Conservation (phyloP, 2,113 vertebrate genomes). For the Gnathochromis pfefferi region DNA sequence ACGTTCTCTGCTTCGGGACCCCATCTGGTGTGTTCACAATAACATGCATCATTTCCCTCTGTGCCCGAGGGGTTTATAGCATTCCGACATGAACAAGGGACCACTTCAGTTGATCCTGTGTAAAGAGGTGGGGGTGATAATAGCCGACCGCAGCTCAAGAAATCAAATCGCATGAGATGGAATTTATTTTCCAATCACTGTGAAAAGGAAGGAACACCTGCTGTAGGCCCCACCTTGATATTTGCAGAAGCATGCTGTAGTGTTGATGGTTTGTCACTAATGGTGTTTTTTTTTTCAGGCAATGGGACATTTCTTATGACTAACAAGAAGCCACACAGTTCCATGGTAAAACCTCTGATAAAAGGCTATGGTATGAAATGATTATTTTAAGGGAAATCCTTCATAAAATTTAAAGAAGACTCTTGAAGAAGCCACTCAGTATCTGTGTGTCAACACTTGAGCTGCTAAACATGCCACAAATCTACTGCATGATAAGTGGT, state of each 20-base stretch:
- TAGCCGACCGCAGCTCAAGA: conserved; percentile 5
- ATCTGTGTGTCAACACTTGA: not conserved
- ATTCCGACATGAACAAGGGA: not conserved
- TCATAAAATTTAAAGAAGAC: not conserved
- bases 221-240: conserved; percentile 5
- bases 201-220: conserved; percentile 39
- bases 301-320: not conserved
- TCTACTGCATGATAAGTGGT: not conserved
- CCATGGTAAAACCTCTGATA: not conserved
- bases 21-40: conserved; percentile 68
- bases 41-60: conserved; percentile 58
- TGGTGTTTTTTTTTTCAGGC: not conserved
- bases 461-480: not conserved
- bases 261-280: not conserved
- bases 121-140: not conserved
- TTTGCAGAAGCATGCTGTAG: conserved; percentile 18
- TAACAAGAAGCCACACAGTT: not conserved
- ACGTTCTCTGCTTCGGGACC: conserved; percentile 23
- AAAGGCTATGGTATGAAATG: not conserved
- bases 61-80: conserved; percentile 28
- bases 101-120: conserved; percentile 27
- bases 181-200: conserved; percentile 53
- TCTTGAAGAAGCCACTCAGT: not conserved
- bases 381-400: not conserved
- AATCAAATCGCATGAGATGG: conserved; percentile 42